Base-by-base conservation (phyloP, 2,113 vertebrate species). In the Plectropomus leopardus region DNA sequence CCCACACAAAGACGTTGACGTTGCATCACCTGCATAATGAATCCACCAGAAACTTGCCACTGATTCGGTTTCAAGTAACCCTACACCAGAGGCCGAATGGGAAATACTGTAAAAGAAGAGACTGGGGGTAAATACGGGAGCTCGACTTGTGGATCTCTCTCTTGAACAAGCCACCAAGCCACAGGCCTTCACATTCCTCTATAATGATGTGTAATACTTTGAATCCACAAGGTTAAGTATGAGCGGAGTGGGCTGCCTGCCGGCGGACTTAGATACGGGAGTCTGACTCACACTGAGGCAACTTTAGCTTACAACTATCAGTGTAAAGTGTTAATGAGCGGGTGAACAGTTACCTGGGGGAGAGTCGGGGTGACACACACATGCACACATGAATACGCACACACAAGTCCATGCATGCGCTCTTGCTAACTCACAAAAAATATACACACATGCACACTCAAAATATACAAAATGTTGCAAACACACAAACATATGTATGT, bases 151-250 rank as follows among this genome's bases (percentile, higher is more conserved):
- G 78, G 68, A 81, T 72, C 77, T 78, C 45, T 82, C 82, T 76
- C 61, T 82, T 67, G 57, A 88, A 83, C 47, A 75, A 71, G 70
- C 80, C 80, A 83, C 63, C 47, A 44, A 79, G 82, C 77, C 79
- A 80, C 86, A 85, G 78, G 75, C 75, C 60, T 54, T 74, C 72
- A 82, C 80, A 89, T 91, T 83, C 82, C 82, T 81, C 78, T 55
- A 26, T 82, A 87, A 85, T 86, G 83, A 92, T 83, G 81, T 86
- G 72, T 83, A 88, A 86, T 78, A 76, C 88, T 88, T 81, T 83
- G 76, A 60, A 86, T 88, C 61, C 87, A 86, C 71, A 76, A 77
- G 86, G 84, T 91, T 76, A 83, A 79, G 76, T 80, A 61, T 68
- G 75, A 85, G 63, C 48, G 57, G 75, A 86, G 78, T 51, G 67